Conservation (phyloP, 2,113 vertebrate genomes). For the Romanogobio albipinnatus region DNA sequence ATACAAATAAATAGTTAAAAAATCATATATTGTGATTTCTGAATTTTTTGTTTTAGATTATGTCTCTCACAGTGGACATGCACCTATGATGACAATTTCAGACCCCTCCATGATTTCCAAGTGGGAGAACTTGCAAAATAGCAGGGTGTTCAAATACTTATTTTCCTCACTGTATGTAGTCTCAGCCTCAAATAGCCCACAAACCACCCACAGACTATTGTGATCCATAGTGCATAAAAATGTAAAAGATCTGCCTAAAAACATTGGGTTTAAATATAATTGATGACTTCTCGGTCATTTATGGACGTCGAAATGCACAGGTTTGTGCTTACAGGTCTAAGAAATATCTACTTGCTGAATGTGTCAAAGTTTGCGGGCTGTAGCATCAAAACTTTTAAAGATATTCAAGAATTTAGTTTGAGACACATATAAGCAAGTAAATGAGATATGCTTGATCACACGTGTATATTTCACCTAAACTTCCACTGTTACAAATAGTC, state of each 20-base stretch:
- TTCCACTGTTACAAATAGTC: background rate
- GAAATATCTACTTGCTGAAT: background rate
- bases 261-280: slow-evolving; percentile 13
- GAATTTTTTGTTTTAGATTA: too few species aligned
- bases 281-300: background rate
- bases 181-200: background rate
- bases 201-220: slow-evolving; percentile 4
- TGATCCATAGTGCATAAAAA: background rate
- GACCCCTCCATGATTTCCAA: too few species aligned
- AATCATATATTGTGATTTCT: too few species aligned
- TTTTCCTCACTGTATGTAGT: too few species aligned
- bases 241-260: background rate
- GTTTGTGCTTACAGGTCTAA: background rate
- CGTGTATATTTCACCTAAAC: background rate
- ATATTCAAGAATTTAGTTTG: background rate
- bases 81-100: too few species aligned
- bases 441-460: background rate
- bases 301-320: background rate
- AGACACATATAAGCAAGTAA: background rate
- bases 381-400: background rate
- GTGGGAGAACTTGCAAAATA: too few species aligned
- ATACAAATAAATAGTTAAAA: too few species aligned
- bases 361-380: background rate
- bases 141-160: too few species aligned
- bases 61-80: too few species aligned